Percentiles rank a stretch among this genome's conserved stretches.
These are phyloP conservation scores for Enteromius radiatus DNA, from an alignment of 2,797 vertebrate genomes.

Conservation along the genomic window DNA sequence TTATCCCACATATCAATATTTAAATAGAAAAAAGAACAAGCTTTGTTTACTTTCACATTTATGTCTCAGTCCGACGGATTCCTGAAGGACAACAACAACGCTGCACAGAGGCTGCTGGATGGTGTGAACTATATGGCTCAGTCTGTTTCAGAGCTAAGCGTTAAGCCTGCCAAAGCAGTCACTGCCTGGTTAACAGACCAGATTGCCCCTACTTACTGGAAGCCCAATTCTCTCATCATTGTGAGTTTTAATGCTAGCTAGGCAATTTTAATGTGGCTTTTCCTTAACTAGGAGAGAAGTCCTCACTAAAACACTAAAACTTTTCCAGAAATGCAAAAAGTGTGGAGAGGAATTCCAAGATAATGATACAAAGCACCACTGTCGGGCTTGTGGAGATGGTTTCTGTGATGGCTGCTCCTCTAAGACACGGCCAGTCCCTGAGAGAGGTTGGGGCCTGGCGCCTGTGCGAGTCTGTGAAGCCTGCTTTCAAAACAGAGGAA, in stretches of 20 bases:
- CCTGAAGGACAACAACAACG: constrained; percentile 98
- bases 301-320: constrained; percentile 12
- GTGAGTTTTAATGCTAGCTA: constrained; percentile 70
- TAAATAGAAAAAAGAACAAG: background rate
- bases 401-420: constrained; percentile 96
- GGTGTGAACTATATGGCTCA: constrained; percentile 99
- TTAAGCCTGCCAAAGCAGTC: constrained; percentile 96
- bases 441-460: constrained; percentile 94
- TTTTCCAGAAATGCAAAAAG: constrained; percentile 87
- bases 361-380: constrained; percentile 96
- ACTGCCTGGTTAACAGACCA: constrained; percentile 98
- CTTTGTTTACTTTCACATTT: background rate
- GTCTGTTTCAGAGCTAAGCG: constrained; percentile 95
- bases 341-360: constrained; percentile 89
- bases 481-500: constrained; percentile 83
- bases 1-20: background rate
- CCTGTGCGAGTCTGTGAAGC: constrained; percentile 93
- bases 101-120: constrained; percentile 95
- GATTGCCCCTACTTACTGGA: constrained; percentile 97
- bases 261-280: constrained; percentile 19
- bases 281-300: background rate
- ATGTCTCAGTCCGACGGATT: constrained; percentile 88
- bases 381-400: constrained; percentile 95
- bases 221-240: constrained; percentile 94
- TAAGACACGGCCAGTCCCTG: constrained; percentile 90